phyloP scores from a whole-genome alignment of 2,113 vertebrate species.

The Archocentrus centrarchus region DNA sequence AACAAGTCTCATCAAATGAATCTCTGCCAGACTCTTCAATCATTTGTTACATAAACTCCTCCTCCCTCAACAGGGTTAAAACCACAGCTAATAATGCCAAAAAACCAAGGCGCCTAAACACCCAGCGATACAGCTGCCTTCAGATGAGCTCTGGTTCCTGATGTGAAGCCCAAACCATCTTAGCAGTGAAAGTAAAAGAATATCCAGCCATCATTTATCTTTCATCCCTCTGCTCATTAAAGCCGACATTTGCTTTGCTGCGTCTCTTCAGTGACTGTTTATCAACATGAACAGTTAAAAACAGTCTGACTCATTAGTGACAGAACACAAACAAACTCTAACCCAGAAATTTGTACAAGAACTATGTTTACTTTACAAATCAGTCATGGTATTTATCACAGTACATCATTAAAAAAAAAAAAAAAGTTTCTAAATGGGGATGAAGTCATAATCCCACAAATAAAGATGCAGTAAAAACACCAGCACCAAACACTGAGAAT shows the following conservation, averaged over 20 bases:
- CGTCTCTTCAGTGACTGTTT: slow-evolving; percentile 33
- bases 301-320: slow-evolving; percentile 7
- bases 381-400: neutral
- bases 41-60: slow-evolving; percentile 28
- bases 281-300: slow-evolving; percentile 24
- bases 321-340: slow-evolving; percentile 12
- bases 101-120: slow-evolving; percentile 34
- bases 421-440: neutral
- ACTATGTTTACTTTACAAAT: neutral
- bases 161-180: slow-evolving; percentile 31
- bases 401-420: neutral
- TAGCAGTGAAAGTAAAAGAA: slow-evolving; percentile 18
- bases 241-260: slow-evolving; percentile 14
- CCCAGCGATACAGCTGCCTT: neutral
- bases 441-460: neutral
- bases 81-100: slow-evolving; percentile 34
- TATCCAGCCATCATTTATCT: slow-evolving; percentile 7
- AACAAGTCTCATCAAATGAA: slow-evolving; percentile 6
- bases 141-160: slow-evolving; percentile 29
- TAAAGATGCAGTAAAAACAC: slow-evolving; percentile 6
- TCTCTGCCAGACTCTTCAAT: slow-evolving; percentile 26
- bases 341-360: slow-evolving; percentile 2
- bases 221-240: slow-evolving; percentile 9
- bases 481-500: neutral
- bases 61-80: slow-evolving; percentile 22